Evolutionary conservation across 64 coral and sea anemone genomes (phyloP), one percentile per base, ranked within the genome.

Genomic region (Stylophora pistillata): DNA sequence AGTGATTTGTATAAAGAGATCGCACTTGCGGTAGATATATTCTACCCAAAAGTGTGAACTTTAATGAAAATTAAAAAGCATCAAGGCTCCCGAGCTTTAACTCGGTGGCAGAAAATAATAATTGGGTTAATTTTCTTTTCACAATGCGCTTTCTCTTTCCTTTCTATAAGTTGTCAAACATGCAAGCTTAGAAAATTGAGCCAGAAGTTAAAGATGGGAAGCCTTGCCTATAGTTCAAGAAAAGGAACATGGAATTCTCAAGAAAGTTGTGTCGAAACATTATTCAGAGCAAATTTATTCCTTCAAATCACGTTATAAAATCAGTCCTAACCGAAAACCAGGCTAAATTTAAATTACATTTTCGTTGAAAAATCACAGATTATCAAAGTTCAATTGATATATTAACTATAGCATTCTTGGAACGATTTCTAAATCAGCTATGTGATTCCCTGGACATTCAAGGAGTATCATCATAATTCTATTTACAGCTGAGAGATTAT

Each of bases 131-230:
- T 6, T 71, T 15, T 1, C 28, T 30, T 21, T 53, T 56, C n/a
- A 23, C 18, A 32, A 15, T 56, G 20, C 31, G 31, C 18, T 32
- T 56, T 61, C 30, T 57, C 28, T 73, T 33, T 47, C 47, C 32
- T 25, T n/a, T 26, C 30, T 26, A 76, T 81, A 59, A 27, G 77
- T 72, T 89, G 88, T 90, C 94, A 95, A 91, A 92, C 84, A 86
- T 89, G 80, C 94, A 95, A 89, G 79, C 94, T 91, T 57, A 53
- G 58, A 34, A 34, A 83, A 29, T 20, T 85, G n/a, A 52, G 53
- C 54, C 47, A 79, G 63, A 61, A 81, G 79, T 58, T 86, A 76
- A 86, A 95, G 90, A 86, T 86, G 60, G 73, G 93, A 94, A 94
- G 93, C 93, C 92, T 94, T 94, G 16, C 71, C 10, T 60, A 56